These are phyloP conservation scores for Drosophila nigritarsus DNA, from an alignment of 2,888 invertebrate genomes.

Conservation along the genomic window DNA sequence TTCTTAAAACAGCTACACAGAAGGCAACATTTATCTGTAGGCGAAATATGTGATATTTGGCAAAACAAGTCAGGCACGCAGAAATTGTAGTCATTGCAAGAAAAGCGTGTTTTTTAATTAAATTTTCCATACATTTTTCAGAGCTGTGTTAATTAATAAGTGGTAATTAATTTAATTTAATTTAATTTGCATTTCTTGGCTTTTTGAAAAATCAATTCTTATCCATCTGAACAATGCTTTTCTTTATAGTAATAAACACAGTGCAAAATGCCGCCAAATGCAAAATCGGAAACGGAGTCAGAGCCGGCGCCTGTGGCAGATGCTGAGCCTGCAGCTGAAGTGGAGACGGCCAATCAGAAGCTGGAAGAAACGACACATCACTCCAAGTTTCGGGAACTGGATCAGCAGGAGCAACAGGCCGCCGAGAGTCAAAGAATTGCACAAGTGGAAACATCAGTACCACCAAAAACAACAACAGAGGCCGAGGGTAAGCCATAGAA, in stretches of 20 bases:
- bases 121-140: background rate
- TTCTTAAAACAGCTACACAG: too few relatives aligned
- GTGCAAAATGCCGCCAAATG: constrained; percentile 84
- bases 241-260: constrained; percentile 54
- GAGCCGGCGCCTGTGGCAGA: constrained; percentile 71
- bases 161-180: background rate
- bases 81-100: too few relatives aligned
- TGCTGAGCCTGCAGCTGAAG: constrained; percentile 65
- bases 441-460: constrained; percentile 74
- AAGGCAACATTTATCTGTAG: background rate
- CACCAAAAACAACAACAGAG: constrained; percentile 79
- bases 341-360: constrained; percentile 78
- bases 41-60: background rate
- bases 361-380: constrained; percentile 80
- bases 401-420: constrained; percentile 63
- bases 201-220: background rate
- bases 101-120: background rate
- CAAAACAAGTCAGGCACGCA: background rate
- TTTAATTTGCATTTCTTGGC: background rate
- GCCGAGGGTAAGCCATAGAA: constrained; percentile 67
- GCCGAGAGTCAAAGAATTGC: constrained; percentile 80
- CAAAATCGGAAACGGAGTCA: constrained; percentile 74
- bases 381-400: constrained; percentile 75
- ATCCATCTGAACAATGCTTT: background rate
- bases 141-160: background rate